Conservation (phyloP, 2,113 vertebrate species). For the Manacus vitellinus region DNA sequence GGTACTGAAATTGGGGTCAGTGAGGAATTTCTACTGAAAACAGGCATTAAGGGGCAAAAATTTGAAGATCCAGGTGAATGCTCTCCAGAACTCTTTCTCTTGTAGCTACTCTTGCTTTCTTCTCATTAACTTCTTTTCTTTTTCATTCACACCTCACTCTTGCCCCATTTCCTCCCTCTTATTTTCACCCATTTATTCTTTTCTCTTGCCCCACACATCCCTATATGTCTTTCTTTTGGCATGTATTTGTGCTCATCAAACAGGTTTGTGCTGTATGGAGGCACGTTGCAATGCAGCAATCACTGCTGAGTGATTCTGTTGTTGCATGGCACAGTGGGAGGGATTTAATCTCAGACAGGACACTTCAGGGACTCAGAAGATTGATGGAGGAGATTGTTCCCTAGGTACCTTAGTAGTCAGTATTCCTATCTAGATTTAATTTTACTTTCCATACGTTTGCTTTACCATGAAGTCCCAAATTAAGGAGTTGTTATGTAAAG, state of each 20-base stretch:
- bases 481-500: slow-evolving; percentile 30
- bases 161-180: neutral
- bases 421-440: neutral
- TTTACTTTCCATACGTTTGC: neutral
- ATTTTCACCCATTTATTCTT: neutral
- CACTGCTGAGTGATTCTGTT: neutral
- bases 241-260: neutral
- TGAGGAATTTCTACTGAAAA: neutral
- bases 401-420: neutral
- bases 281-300: neutral
- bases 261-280: neutral
- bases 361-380: neutral
- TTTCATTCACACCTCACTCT: neutral
- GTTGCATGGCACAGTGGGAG: neutral
- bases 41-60: neutral
- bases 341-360: neutral
- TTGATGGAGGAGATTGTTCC: neutral
- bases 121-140: neutral
- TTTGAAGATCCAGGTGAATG: neutral
- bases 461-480: neutral
- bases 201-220: neutral
- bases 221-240: neutral
- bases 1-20: neutral
- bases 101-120: neutral
- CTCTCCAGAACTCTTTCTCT: neutral